Evolutionary conservation across 2,888 invertebrate genomes (phyloP).

Genomic region (Helicoverpa assulta): DNA sequence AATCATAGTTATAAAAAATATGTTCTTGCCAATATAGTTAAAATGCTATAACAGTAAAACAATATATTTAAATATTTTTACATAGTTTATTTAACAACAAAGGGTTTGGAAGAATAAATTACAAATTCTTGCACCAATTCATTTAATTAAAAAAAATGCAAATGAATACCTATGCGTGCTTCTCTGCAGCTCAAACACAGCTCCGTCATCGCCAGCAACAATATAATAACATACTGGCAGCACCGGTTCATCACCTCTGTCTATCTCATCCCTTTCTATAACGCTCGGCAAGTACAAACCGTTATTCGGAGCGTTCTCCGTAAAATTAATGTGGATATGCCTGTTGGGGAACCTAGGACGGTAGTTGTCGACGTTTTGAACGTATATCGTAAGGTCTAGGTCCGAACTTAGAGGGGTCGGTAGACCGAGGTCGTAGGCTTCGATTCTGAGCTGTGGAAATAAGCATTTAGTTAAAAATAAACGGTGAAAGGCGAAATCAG

Average conservation of each 20-base stretch:
- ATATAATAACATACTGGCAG: constrained; percentile 98
- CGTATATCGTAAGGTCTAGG: constrained; percentile 96
- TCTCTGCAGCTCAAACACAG: constrained; percentile 93
- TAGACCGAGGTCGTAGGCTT: constrained; percentile 96
- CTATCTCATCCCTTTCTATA: constrained; percentile 95
- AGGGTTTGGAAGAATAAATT: too few species aligned
- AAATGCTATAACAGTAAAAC: too few species aligned
- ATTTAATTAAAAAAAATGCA: too few species aligned
- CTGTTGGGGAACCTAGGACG: constrained; percentile 95
- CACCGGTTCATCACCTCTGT: constrained; percentile 94
- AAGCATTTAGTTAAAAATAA: constrained; percentile 2
- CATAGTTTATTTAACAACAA: too few species aligned
- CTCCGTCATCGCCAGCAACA: constrained; percentile 94
- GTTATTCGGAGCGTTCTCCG: constrained; percentile 91
- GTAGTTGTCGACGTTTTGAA: constrained; percentile 96
- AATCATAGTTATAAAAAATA: too few species aligned
- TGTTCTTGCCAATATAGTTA: too few species aligned
- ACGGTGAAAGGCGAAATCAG: background rate
- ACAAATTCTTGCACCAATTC: too few species aligned
- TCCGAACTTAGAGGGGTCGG: constrained; percentile 97
- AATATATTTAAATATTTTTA: too few species aligned
- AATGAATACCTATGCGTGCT: constrained; percentile 92
- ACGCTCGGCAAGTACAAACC: constrained; percentile 93
- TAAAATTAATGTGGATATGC: constrained; percentile 93
- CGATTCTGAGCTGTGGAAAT: constrained; percentile 93